These are phyloP conservation scores for Gasteruption jaculator DNA, from an alignment of 2,888 invertebrate genomes.

Conservation along the genomic window DNA sequence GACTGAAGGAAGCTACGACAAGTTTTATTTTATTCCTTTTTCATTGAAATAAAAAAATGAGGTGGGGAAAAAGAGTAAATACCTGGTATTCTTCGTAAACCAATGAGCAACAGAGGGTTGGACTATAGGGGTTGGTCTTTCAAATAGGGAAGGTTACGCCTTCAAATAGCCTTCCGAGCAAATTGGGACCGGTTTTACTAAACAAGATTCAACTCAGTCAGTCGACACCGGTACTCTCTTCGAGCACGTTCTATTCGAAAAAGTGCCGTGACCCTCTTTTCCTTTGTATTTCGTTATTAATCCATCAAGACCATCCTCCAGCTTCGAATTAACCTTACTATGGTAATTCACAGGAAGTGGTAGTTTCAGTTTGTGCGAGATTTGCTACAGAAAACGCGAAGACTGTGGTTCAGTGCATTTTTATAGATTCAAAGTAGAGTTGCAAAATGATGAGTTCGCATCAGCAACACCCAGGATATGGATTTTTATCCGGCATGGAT, in stretches of 20 bases:
- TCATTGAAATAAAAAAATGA: not conserved
- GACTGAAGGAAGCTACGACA: no score
- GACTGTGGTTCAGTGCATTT: not conserved
- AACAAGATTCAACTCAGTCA: constrained; percentile 20
- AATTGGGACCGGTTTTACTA: constrained; percentile 6
- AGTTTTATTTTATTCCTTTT: constrained; percentile 1
- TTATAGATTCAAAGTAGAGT: constrained; percentile 4
- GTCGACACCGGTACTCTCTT: constrained; percentile 26
- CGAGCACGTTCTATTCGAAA: constrained; percentile 21
- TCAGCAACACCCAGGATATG: constrained; percentile 33
- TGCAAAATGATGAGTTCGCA: constrained; percentile 36
- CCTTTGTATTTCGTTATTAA: no score
- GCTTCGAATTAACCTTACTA: no score
- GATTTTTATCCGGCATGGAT: constrained; percentile 34
- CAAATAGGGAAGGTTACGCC: constrained; percentile 8
- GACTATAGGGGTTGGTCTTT: constrained; percentile 15
- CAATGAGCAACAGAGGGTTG: no score
- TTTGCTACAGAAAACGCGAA: not conserved
- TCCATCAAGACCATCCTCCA: no score
- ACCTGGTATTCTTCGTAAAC: no score
- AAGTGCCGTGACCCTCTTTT: not conserved
- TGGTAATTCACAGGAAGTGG: no score
- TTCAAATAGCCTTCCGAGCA: constrained; percentile 10
- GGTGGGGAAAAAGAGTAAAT: not conserved
- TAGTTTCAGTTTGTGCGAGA: not conserved